Evolutionary conservation across 2,888 invertebrate genomes (phyloP).

Genomic region (Monoplex corrugatus): DNA sequence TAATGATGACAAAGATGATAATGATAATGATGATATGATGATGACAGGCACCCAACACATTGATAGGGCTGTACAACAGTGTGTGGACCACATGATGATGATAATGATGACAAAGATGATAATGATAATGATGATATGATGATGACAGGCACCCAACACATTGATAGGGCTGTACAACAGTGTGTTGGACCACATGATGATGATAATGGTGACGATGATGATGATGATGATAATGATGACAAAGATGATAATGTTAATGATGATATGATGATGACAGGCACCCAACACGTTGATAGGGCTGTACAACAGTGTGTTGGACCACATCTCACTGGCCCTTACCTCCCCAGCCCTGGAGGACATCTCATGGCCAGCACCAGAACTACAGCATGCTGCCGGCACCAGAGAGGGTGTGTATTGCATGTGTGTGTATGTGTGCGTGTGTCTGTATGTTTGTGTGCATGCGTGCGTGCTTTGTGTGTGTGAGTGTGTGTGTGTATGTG

Average conservation of each 20-base stretch:
- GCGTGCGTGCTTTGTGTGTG: background rate
- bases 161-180: slow-evolving; percentile 72
- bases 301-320: slow-evolving; percentile 73
- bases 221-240: slow-evolving; percentile 14
- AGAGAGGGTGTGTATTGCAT: background rate
- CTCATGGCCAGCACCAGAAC: slow-evolving; percentile 76
- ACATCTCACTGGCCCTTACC: slow-evolving; percentile 64
- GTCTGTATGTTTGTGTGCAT: background rate
- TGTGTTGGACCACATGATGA: slow-evolving; percentile 71
- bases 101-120: background rate
- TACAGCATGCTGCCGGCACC: slow-evolving; percentile 49
- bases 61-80: slow-evolving; percentile 72
- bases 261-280: slow-evolving; percentile 61
- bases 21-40: too few relatives aligned
- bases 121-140: too few relatives aligned
- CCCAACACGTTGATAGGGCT: slow-evolving; percentile 69
- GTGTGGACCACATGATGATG: too few relatives aligned
- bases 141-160: slow-evolving; percentile 71
- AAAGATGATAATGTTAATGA: slow-evolving; percentile 57
- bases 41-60: slow-evolving; percentile 68
- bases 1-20: too few relatives aligned
- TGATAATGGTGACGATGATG: too few relatives aligned
- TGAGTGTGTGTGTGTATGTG: background rate
- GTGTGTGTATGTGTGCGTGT: too few relatives aligned
- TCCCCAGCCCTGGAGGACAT: slow-evolving; percentile 58